Conservation (phyloP, 1,140 invertebrate genomes). For the Drosophila mauritiana region DNA sequence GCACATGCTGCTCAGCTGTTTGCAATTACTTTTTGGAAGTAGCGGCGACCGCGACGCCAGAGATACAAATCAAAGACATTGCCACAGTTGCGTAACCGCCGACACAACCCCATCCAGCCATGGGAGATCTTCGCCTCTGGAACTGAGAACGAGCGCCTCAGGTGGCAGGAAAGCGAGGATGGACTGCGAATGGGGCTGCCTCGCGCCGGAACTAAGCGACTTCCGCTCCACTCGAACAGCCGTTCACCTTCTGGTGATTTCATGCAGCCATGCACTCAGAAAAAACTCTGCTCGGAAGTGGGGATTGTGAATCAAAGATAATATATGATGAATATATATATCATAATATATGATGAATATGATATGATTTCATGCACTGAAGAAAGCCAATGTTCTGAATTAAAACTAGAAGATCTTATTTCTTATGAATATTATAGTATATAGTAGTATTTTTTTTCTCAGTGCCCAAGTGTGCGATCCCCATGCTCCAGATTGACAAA, state of each 20-base stretch:
- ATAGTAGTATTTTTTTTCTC: not conserved
- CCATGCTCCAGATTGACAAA: constrained; percentile 67
- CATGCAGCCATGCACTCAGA: constrained; percentile 4
- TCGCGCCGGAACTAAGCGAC: constrained; percentile 72
- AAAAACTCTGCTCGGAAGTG: not conserved
- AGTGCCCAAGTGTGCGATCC: constrained; percentile 41
- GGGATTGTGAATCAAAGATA: not conserved
- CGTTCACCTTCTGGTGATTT: constrained; percentile 23
- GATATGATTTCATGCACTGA: too few species aligned
- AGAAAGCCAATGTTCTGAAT: too few species aligned
- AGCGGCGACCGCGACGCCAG: constrained; percentile 29
- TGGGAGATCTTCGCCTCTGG: constrained; percentile 20
- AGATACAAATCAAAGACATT: constrained; percentile 67
- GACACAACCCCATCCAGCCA: not conserved
- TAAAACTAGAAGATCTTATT: too few species aligned
- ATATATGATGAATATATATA: too few species aligned
- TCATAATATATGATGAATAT: too few species aligned
- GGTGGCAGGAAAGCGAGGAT: constrained; percentile 58
- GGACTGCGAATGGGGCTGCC: constrained; percentile 33
- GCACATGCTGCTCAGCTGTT: constrained; percentile 77
- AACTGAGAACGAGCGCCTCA: constrained; percentile 38
- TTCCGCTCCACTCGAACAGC: constrained; percentile 53
- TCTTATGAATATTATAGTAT: too few species aligned
- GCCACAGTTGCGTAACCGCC: constrained; percentile 67
- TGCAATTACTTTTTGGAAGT: constrained; percentile 63